Conservation (phyloP, 2,797 vertebrate species). For the Chromobotia macracanthus region DNA sequence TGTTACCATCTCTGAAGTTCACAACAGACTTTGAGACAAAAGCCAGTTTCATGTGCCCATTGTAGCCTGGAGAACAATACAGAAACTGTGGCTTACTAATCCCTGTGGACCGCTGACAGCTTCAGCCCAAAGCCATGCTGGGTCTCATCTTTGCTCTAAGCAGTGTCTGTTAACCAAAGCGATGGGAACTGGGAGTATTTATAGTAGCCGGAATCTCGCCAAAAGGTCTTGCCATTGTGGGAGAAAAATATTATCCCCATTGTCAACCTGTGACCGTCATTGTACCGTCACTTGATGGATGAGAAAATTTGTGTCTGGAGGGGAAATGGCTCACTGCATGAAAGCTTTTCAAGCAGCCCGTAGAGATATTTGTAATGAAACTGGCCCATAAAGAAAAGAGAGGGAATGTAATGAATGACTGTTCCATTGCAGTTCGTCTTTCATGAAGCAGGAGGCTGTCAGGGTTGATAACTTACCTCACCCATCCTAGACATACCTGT, state of each 20-base stretch:
- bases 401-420: background rate
- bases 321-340: constrained; percentile 66
- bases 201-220: constrained; percentile 35
- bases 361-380: constrained; percentile 55
- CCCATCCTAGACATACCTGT: constrained; percentile 8
- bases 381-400: constrained; percentile 53
- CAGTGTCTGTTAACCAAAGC: constrained; percentile 32
- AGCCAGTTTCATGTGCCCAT: constrained; percentile 73
- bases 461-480: constrained; percentile 19
- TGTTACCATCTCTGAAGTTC: constrained; percentile 70
- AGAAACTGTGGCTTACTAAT: constrained; percentile 77
- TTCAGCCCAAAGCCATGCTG: constrained; percentile 75
- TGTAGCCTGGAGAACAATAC: constrained; percentile 75
- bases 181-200: constrained; percentile 33
- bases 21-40: constrained; percentile 75
- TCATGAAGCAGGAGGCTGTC: constrained; percentile 38
- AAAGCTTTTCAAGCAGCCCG: constrained; percentile 53
- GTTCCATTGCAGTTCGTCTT: constrained; percentile 19
- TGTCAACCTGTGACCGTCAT: constrained; percentile 71
- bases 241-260: constrained; percentile 76
- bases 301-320: constrained; percentile 68
- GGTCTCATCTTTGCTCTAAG: constrained; percentile 72
- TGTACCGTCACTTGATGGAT: constrained; percentile 78
- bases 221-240: constrained; percentile 67
- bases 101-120: constrained; percentile 78